Evolutionary conservation across 2,113 vertebrate species (phyloP), one percentile per base, ranked within the genome.

Genomic region (Baryphthengus martii): DNA sequence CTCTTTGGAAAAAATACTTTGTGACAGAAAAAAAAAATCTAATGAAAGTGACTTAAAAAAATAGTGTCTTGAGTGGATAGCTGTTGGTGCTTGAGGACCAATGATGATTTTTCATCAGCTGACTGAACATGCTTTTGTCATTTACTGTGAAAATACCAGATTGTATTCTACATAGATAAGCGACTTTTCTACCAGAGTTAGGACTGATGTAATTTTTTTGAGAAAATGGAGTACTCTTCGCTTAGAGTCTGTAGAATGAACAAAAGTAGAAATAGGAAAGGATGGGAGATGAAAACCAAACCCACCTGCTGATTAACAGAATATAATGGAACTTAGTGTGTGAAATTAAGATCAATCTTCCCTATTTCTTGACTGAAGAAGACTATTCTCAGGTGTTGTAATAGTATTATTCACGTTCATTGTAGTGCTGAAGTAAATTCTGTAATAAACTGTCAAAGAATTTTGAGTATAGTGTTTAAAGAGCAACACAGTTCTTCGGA

Each of bases 381-480:
- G 42, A 16, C 26, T 77, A 2, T 66, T 71, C 21, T 78, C 12
- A 81, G 47, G 6, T 65, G 67, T 40, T 7, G 10, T 52, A 33
- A 65, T 31, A 39, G 9, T 33, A 3, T 80, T 33, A 5, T 65
- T 92, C 2, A 5, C 1, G 0, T 63, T 11, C 2, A 1, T 23
- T 72, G 7, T 68, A 85, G 29, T 33, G 19, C 7, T 17, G 10
- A 72, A 67, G 31, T 50, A 31, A 53, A 74, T 92, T 80, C 31
- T 87, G 6, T 68, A 45, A 40, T 63, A 58, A 50, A n/a, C 42
- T 39, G 4, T 31, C 12, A 28, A 53, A 50, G 6, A 76, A 17
- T 33, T 29, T 33, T 29, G 31, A 65, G 15, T 62, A 2, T 73
- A n/a, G 5, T 21, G 67, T 83, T n/a, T 45, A 5, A 59, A 80